These are phyloP conservation scores for Anastrepha obliqua DNA, from an alignment of 1,140 invertebrate species.

Conservation along the genomic window DNA sequence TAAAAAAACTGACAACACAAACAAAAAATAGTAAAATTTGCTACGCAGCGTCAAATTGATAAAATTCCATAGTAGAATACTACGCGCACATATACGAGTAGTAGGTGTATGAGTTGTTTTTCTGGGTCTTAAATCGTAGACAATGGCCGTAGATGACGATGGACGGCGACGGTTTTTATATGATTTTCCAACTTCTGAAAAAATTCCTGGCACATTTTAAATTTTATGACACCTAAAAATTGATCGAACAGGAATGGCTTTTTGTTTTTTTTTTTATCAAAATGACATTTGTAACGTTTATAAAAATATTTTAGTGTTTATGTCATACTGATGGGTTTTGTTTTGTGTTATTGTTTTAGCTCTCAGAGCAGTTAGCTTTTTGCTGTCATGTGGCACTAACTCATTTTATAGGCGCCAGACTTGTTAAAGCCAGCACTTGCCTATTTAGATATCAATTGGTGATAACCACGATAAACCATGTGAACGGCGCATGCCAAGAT, in stretches of 20 bases:
- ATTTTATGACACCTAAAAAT: background rate
- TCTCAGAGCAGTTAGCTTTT: background rate
- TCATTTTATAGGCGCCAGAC: background rate
- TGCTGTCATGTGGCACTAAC: background rate
- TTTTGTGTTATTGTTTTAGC: background rate
- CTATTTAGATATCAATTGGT: background rate
- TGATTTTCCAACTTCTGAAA: background rate
- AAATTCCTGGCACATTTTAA: background rate
- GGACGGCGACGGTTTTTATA: background rate
- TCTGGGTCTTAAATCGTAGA: background rate
- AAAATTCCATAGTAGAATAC: constrained; percentile 21
- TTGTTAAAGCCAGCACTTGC: background rate
- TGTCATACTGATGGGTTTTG: background rate
- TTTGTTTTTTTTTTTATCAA: background rate
- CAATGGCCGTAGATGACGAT: background rate
- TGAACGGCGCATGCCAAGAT: background rate
- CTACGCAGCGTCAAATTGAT: constrained; percentile 7
- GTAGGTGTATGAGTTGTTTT: background rate
- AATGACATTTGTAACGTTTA: no score
- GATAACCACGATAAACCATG: background rate
- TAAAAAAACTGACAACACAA: background rate
- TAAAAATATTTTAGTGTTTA: background rate
- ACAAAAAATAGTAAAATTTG: background rate
- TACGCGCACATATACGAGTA: background rate
- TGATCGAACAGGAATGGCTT: background rate